Evolutionary conservation across 2,113 vertebrate species (phyloP).

Genomic region (Cricetomys ansorgei): DNA sequence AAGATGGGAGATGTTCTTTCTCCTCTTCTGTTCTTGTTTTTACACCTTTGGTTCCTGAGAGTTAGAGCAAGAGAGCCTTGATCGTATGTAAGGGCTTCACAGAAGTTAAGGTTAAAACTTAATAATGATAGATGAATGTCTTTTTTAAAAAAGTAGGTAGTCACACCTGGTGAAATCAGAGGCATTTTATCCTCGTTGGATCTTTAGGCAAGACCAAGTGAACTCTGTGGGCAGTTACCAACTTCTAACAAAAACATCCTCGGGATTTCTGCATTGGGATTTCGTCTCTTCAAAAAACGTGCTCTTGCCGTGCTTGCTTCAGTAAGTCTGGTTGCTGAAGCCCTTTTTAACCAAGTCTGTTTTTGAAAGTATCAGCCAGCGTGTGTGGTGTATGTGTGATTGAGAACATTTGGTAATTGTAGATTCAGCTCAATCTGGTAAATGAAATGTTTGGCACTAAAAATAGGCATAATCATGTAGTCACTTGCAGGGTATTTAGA

Average conservation of each 20-base stretch:
- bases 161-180: conserved; percentile 23
- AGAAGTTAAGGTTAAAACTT: not conserved
- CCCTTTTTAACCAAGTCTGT: not conserved
- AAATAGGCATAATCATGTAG: not conserved
- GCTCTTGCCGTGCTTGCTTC: not conserved
- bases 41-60: not conserved
- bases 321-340: not conserved
- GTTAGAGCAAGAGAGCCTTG: not conserved
- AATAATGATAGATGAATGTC: not conserved
- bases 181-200: conserved; percentile 27
- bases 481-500: conserved; percentile 45
- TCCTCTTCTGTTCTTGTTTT: not conserved
- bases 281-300: not conserved
- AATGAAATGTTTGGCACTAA: conserved; percentile 64
- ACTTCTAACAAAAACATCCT: not conserved
- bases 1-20: not conserved
- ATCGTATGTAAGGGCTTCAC: not conserved
- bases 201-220: not conserved
- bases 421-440: conserved; percentile 24
- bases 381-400: not conserved
- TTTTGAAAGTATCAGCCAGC: not conserved
- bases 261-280: conserved; percentile 32
- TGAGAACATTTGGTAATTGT: conserved; percentile 39
- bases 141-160: conserved; percentile 41
- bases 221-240: not conserved